Conservation (phyloP, 2,888 invertebrate species). For the Tyria jacobaeae region DNA sequence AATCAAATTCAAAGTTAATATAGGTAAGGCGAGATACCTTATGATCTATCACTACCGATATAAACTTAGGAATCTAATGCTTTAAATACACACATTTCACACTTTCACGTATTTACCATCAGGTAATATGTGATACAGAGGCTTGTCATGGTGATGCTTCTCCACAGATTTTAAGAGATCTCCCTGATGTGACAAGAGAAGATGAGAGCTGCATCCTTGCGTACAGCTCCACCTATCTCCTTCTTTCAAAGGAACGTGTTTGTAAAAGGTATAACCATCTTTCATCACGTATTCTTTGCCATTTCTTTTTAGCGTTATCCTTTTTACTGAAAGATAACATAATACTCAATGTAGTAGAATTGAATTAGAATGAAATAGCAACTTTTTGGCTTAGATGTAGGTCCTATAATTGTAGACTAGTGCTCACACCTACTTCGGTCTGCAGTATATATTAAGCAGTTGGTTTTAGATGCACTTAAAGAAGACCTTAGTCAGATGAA, state of each 20-base stretch:
- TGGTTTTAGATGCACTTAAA: too few species aligned
- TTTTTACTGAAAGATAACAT: constrained; percentile 14
- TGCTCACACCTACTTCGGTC: too few species aligned
- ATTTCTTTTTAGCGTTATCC: constrained; percentile 13
- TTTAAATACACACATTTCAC: too few species aligned
- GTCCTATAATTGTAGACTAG: too few species aligned
- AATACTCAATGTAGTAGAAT: neutral
- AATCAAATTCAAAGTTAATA: too few species aligned
- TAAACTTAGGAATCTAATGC: too few species aligned
- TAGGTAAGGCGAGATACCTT: too few species aligned
- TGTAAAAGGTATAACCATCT: constrained; percentile 17
- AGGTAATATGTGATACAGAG: constrained; percentile 8
- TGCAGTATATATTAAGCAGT: too few species aligned
- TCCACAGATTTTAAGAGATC: constrained; percentile 9
- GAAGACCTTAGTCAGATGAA: too few species aligned
- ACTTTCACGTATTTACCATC: constrained; percentile 18
- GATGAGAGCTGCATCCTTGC: constrained; percentile 11
- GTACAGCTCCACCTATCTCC: constrained; percentile 14
- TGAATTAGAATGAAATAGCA: neutral
- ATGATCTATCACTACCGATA: too few species aligned
- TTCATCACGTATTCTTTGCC: constrained; percentile 19
- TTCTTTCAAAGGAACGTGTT: neutral
- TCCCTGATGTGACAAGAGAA: constrained; percentile 7
- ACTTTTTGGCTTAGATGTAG: too few species aligned
- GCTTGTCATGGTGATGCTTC: constrained; percentile 20